Conservation (phyloP, 2,888 invertebrate species). For the Caradrina clavipalpis region DNA sequence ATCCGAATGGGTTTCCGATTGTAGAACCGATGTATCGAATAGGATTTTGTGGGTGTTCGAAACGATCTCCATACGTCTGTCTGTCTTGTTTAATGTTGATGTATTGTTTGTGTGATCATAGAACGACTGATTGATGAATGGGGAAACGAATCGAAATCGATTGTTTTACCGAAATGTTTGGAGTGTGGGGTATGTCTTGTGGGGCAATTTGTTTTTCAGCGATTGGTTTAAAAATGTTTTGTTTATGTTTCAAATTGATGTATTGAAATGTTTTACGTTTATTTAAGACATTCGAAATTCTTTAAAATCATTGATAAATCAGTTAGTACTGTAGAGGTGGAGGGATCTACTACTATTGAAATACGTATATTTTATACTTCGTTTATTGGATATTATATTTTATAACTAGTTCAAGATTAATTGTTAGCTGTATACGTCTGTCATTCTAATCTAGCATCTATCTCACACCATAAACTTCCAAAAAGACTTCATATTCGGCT, state of each 20-base stretch:
- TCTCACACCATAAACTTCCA: too few species aligned
- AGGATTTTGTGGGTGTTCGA: slow-evolving; percentile 50
- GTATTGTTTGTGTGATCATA: slow-evolving; percentile 47
- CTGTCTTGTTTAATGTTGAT: slow-evolving; percentile 57
- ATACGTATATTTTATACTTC: too few species aligned
- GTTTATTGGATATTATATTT: too few species aligned
- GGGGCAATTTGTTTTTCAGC: slow-evolving; percentile 21
- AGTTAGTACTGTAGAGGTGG: too few species aligned
- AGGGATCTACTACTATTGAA: too few species aligned
- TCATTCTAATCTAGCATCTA: too few species aligned
- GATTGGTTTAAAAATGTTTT: slow-evolving; percentile 16
- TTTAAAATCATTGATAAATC: background rate
- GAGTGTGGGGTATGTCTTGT: slow-evolving; percentile 11
- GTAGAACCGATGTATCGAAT: slow-evolving; percentile 46
- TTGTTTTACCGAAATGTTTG: slow-evolving; percentile 43
- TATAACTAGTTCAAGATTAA: too few species aligned
- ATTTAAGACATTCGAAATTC: background rate
- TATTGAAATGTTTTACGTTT: background rate
- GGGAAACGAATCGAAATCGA: slow-evolving; percentile 30
- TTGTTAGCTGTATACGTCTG: too few species aligned
- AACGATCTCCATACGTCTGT: slow-evolving; percentile 43
- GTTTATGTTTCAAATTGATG: slow-evolving; percentile 14
- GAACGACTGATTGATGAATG: slow-evolving; percentile 50
- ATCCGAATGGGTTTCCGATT: slow-evolving; percentile 35
- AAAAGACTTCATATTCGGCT: too few species aligned